Conservation (phyloP, 2,113 vertebrate species). For the Centropus unirufus region DNA sequence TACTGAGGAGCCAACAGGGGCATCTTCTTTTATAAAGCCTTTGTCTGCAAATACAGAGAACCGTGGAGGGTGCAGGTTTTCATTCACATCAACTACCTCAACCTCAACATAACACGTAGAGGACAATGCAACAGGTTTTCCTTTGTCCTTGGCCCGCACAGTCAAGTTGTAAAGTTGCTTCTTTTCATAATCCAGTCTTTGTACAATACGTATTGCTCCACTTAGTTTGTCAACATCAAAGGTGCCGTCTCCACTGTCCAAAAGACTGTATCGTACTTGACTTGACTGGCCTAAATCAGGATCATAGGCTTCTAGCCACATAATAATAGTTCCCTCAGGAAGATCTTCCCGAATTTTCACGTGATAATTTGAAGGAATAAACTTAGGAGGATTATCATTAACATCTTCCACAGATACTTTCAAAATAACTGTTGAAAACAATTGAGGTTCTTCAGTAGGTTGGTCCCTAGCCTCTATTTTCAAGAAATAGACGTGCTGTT, state of each 20-base stretch:
- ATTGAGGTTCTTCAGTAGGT: constrained; percentile 81
- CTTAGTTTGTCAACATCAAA: constrained; percentile 97
- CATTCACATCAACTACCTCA: constrained; percentile 94
- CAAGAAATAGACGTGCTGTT: constrained; percentile 79
- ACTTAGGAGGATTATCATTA: constrained; percentile 94
- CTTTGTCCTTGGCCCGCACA: constrained; percentile 93
- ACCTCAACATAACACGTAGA: constrained; percentile 92
- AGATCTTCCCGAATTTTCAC: constrained; percentile 95
- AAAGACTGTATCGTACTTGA: constrained; percentile 92
- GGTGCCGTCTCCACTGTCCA: constrained; percentile 87
- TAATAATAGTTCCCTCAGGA: constrained; percentile 90
- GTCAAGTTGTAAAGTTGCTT: constrained; percentile 92
- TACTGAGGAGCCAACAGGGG: constrained; percentile 84
- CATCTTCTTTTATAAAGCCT: constrained; percentile 91
- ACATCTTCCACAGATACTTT: constrained; percentile 91
- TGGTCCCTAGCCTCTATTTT: constrained; percentile 91
- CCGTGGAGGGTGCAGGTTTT: constrained; percentile 88
- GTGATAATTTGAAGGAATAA: constrained; percentile 90
- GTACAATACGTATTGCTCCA: constrained; percentile 89
- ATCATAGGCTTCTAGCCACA: constrained; percentile 93
- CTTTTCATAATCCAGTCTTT: constrained; percentile 92
- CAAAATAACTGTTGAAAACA: constrained; percentile 87
- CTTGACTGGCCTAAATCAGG: constrained; percentile 90
- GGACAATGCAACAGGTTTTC: constrained; percentile 89
- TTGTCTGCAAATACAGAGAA: constrained; percentile 91